Evolutionary conservation across 2,797 vertebrate genomes (phyloP).

Genomic region (Synaphobranchus kaupii): DNA sequence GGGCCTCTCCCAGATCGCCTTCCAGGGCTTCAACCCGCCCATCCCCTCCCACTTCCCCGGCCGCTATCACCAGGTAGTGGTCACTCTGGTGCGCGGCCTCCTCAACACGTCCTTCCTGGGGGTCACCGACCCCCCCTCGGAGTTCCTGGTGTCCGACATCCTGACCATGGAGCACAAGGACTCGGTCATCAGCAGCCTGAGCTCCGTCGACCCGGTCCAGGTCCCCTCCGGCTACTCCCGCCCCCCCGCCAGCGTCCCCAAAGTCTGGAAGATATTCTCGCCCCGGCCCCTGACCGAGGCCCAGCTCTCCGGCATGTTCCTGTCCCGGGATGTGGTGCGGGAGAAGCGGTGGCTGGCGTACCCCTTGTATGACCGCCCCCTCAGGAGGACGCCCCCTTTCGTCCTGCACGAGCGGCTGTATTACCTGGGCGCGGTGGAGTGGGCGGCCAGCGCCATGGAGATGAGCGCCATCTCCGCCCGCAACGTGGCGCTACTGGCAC

Average conservation of each 20-base stretch:
- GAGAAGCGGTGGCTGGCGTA: slow-evolving; percentile 84
- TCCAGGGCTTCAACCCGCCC: slow-evolving; percentile 81
- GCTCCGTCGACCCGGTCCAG: slow-evolving; percentile 67
- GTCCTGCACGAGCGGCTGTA: slow-evolving; percentile 83
- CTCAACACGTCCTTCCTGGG: slow-evolving; percentile 86
- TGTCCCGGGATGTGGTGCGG: slow-evolving; percentile 74
- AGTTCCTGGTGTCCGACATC: slow-evolving; percentile 69
- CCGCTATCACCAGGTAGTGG: slow-evolving; percentile 75
- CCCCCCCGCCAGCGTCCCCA: slow-evolving; percentile 55
- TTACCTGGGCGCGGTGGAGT: slow-evolving; percentile 86
- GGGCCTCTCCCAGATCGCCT: slow-evolving; percentile 79
- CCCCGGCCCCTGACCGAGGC: slow-evolving; percentile 67
- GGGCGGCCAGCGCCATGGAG: slow-evolving; percentile 88
- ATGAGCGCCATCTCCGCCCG: slow-evolving; percentile 86
- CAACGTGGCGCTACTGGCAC: slow-evolving; percentile 84
- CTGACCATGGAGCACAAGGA: slow-evolving; percentile 77
- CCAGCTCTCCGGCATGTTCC: slow-evolving; percentile 79
- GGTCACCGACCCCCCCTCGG: slow-evolving; percentile 44
- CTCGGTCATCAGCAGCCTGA: slow-evolving; percentile 74
- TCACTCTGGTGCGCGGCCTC: slow-evolving; percentile 83
- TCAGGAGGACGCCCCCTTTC: slow-evolving; percentile 76
- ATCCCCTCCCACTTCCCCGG: slow-evolving; percentile 73
- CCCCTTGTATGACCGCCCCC: slow-evolving; percentile 76
- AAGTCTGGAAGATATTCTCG: slow-evolving; percentile 89
- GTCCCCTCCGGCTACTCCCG: slow-evolving; percentile 59